phyloP scores from a whole-genome alignment of 2,113 vertebrate genomes.

The Egretta garzetta region DNA sequence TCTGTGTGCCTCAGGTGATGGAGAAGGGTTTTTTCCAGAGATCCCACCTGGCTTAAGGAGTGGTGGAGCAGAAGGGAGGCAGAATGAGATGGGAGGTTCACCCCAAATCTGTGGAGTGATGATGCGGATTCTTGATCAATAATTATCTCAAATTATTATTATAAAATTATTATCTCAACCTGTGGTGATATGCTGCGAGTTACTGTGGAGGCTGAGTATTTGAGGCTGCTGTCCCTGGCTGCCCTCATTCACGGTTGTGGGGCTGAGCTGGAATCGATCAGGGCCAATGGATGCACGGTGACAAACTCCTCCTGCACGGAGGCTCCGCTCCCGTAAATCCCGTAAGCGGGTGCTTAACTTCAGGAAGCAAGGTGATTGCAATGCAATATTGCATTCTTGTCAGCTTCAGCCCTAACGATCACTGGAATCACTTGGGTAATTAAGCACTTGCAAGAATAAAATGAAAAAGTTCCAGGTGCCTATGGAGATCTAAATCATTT shows the following conservation, averaged over 20 bases:
- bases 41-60: background rate
- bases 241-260: background rate
- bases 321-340: background rate
- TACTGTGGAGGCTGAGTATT: background rate
- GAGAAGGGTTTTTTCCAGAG: background rate
- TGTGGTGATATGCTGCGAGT: background rate
- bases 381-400: conserved; percentile 34
- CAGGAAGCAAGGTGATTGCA: background rate
- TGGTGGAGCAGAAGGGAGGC: background rate
- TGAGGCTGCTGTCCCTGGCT: background rate
- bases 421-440: conserved; percentile 40
- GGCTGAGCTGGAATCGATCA: background rate
- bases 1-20: background rate
- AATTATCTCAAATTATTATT: too few relatives aligned
- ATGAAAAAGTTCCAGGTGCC: background rate
- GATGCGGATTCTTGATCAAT: too few relatives aligned
- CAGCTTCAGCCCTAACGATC: background rate
- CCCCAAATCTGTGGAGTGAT: too few relatives aligned
- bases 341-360: background rate
- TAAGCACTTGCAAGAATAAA: conserved; percentile 28
- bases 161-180: too few relatives aligned
- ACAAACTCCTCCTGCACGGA: background rate
- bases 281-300: rapidly evolving
- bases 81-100: background rate
- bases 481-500: conserved; percentile 19